These are phyloP conservation scores for Geococcyx californianus DNA, from an alignment of 2,113 vertebrate genomes.

Conservation along the genomic window DNA sequence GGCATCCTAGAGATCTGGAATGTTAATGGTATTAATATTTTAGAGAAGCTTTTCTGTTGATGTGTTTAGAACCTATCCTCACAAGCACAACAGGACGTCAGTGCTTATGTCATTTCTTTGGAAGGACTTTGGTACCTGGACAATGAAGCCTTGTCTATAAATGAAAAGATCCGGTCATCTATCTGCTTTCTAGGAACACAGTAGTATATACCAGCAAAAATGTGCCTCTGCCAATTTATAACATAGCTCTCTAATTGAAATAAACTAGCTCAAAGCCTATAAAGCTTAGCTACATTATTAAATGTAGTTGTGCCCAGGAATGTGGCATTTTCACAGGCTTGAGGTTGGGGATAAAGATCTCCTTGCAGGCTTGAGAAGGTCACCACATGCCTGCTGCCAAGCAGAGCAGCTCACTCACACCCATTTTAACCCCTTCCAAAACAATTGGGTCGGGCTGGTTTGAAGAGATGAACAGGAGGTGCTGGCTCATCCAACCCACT, in stretches of 20 bases:
- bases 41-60: neutral
- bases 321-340: accelerated
- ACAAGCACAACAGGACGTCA: neutral
- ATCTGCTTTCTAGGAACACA: neutral
- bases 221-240: neutral
- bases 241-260: neutral
- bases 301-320: neutral
- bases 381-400: neutral
- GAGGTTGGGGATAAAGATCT: neutral
- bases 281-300: neutral
- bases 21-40: neutral
- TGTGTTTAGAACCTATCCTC: neutral
- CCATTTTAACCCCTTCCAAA: neutral
- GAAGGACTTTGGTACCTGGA: neutral
- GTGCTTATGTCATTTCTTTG: neutral
- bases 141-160: neutral
- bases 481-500: neutral
- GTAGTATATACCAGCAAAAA: neutral
- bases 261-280: neutral
- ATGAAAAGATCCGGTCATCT: neutral
- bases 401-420: neutral
- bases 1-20: neutral
- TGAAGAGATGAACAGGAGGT: neutral
- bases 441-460: neutral
- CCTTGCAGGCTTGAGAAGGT: neutral